A percentile compares a stretch with the other conserved stretches of the same genome.
These are phyloP conservation scores for Papilio dardanus DNA, from an alignment of 1,140 invertebrate species.

Conservation along the genomic window DNA sequence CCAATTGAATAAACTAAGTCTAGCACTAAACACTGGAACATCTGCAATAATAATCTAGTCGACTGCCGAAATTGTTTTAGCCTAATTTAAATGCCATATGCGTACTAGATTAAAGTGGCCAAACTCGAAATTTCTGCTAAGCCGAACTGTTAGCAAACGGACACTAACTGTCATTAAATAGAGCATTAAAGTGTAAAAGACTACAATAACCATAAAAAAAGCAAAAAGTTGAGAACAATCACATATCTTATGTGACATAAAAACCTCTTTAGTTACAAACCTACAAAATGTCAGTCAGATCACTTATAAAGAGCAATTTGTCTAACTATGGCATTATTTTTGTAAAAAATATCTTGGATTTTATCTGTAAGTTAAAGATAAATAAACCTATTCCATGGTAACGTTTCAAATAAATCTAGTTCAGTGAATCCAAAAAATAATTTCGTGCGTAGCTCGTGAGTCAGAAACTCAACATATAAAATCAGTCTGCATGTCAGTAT, in stretches of 20 bases:
- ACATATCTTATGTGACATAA: no score
- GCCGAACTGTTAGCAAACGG: background rate
- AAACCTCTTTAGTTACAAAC: no score
- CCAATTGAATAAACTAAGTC: background rate
- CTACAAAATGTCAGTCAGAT: no score
- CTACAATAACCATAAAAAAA: no score
- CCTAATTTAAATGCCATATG: conserved; percentile 5
- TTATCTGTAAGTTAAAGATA: background rate
- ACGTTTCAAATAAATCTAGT: background rate
- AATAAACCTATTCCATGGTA: background rate
- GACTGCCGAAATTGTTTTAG: conserved; percentile 16
- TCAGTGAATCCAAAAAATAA: background rate
- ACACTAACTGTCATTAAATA: no score
- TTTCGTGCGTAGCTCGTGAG: background rate
- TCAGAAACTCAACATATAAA: conserved; percentile 14
- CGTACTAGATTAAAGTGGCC: background rate
- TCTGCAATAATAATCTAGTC: conserved; percentile 20
- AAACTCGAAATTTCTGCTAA: background rate
- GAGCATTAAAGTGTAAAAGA: no score
- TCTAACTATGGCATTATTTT: background rate
- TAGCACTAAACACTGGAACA: conserved; percentile 4
- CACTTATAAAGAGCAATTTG: background rate
- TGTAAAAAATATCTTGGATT: no score
- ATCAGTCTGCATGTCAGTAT: conserved; percentile 8
- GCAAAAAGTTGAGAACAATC: no score